Percentiles rank a stretch among this genome's conserved stretches.
Evolutionary conservation across 2,113 vertebrate genomes (phyloP).

Genomic region (Ornithorhynchus anatinus): DNA sequence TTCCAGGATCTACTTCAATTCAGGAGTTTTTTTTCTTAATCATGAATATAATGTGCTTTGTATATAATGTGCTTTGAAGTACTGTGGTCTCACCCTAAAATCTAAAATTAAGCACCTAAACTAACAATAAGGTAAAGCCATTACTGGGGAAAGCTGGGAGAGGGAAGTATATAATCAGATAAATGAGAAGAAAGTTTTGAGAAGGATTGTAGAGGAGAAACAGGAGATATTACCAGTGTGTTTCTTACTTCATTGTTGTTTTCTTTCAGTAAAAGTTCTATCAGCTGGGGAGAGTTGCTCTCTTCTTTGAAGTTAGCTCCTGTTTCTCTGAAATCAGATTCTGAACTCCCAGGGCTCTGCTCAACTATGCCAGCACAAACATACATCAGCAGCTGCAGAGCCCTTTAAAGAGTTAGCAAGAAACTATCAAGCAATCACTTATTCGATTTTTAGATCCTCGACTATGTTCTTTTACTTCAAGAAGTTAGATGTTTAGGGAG

Average conservation of each 20-base stretch:
- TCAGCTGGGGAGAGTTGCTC: conserved; percentile 74
- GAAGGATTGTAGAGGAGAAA: conserved; percentile 60
- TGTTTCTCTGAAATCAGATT: conserved; percentile 82
- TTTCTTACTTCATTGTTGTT: conserved; percentile 76
- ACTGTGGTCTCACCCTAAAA: conserved; percentile 30
- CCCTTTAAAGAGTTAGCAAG: conserved; percentile 65
- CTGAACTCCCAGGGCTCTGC: conserved; percentile 72
- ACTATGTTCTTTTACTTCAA: conserved; percentile 41
- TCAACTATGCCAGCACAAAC: conserved; percentile 78
- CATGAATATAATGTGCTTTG: conserved; percentile 47
- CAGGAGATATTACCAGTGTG: conserved; percentile 60
- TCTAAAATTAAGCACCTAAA: conserved; percentile 57
- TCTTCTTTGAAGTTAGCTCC: conserved; percentile 80
- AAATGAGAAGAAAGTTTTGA: conserved; percentile 58
- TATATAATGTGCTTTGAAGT: conserved; percentile 49
- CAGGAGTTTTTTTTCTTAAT: conserved; percentile 21
- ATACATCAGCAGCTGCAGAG: conserved; percentile 74
- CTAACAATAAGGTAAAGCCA: conserved; percentile 55
- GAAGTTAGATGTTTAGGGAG: conserved; percentile 31
- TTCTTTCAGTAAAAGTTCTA: conserved; percentile 76
- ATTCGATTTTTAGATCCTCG: conserved; percentile 52
- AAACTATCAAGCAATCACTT: conserved; percentile 61
- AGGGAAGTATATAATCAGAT: conserved; percentile 56
- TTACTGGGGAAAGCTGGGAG: conserved; percentile 51
- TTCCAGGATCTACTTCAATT: conserved; percentile 46